Base-by-base conservation (phyloP, 2,797 vertebrate genomes). In the Uromys caudimaculatus region DNA sequence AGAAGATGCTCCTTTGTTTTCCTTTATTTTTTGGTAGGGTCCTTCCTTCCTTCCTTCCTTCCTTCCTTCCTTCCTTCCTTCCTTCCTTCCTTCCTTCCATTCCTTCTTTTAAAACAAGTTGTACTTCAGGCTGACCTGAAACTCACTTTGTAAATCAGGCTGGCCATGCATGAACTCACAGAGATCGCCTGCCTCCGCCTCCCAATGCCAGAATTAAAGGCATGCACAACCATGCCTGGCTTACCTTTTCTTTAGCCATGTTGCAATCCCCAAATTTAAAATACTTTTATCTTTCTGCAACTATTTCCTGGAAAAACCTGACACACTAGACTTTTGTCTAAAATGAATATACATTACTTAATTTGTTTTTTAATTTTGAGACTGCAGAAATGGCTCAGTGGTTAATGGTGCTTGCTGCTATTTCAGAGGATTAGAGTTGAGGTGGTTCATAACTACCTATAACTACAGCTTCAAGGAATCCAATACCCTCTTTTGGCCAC, bases 191-290 rank as follows among this genome's bases (percentile, higher is more conserved):
- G 27, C 27, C 41, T 64, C 58, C 35, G 41, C 27, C n/a, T 64
- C 41, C 58, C 16, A 17, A 10, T 32, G 16, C 58, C 7, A 27
- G 58, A 41, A 47, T 32, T 84, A 47, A 47, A 6, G 41, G 38
- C 8, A 0, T 84, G 27, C 0, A 3, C 82, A 5, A 35, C 60
- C 12, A n/a, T 32, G 58, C 27, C 58, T 47, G 8, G 4, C 16
- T 44, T 38, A 91, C 62, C 29, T n/a, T 85, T 50, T 35, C 27
- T 14, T 85, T 52, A 84, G 99, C 99, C 99, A 99, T 99, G 98
- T 99, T 99, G 98, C 99, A 99, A 98, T 99, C 99, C 0, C 99
- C 99, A 73, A 99, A 99, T 98, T 99, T 99, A 97, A 99, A 99
- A 98, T 99, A 99, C 97, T 99, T 99, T 99, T 99, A 99, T 99